Conservation (phyloP, 2,888 invertebrate genomes). For the Cryptus armator region DNA sequence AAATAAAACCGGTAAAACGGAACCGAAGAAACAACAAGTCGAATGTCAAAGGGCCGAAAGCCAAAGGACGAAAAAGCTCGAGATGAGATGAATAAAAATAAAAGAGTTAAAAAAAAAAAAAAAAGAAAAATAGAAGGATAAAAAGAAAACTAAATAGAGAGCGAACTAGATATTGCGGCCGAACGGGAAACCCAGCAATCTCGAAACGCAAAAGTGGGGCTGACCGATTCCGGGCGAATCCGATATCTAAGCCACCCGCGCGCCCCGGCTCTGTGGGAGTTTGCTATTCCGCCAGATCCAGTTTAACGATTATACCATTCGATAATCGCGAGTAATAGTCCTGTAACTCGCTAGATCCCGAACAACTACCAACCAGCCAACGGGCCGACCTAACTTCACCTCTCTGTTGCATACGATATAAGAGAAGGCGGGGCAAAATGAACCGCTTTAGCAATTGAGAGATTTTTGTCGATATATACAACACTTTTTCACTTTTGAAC, state of each 20-base stretch:
- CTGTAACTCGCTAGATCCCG: constrained; percentile 38
- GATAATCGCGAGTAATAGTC: constrained; percentile 54
- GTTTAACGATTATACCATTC: constrained; percentile 66
- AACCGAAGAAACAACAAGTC: neutral
- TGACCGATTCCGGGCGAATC: neutral
- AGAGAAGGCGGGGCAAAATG: too few species aligned
- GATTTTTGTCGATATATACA: too few species aligned
- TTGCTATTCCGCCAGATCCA: constrained; percentile 36
- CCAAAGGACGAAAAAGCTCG: neutral
- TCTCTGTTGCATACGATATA: constrained; percentile 2
- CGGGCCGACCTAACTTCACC: neutral
- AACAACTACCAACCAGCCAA: neutral
- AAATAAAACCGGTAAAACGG: neutral
- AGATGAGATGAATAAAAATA: constrained; percentile 7
- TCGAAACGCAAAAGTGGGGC: neutral
- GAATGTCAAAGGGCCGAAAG: constrained; percentile 19
- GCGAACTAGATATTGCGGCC: neutral
- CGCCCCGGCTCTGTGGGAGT: neutral
- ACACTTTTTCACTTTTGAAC: too few species aligned
- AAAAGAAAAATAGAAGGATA: neutral
- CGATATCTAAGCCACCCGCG: neutral
- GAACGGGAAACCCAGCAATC: constrained; percentile 26
- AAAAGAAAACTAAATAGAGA: neutral
- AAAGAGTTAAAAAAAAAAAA: neutral
- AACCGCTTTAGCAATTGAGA: too few species aligned